Percentiles rank a stretch among this genome's conserved stretches.
These are phyloP conservation scores for Zingel zingel DNA, from an alignment of 2,113 vertebrate species.

Conservation along the genomic window DNA sequence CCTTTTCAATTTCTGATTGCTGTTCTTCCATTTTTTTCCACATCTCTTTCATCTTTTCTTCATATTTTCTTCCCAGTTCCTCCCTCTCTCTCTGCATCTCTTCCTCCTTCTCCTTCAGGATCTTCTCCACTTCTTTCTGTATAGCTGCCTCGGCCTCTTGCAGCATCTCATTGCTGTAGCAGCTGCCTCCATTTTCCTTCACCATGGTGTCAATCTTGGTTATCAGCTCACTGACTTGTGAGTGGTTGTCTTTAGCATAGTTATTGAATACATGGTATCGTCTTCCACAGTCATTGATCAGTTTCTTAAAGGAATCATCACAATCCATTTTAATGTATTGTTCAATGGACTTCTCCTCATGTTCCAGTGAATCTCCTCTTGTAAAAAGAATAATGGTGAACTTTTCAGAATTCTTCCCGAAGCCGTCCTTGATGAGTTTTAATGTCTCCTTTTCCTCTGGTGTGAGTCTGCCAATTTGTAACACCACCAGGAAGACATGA, in stretches of 20 bases:
- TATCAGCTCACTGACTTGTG: constrained; percentile 43
- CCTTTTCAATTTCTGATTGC: background rate
- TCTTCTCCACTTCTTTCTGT: background rate
- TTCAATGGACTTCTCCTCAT: rapidly evolving
- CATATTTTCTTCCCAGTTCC: background rate
- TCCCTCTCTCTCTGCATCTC: constrained; percentile 28
- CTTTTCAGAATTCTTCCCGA: constrained; percentile 24
- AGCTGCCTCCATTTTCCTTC: constrained; percentile 34
- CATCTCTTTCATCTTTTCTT: no score
- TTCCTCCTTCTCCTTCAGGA: constrained; percentile 31
- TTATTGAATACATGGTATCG: constrained; percentile 48
- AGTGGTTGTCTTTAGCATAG: rapidly evolving
- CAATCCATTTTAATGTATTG: rapidly evolving
- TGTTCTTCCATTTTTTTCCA: background rate
- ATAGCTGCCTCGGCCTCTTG: no score
- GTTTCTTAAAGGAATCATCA: background rate
- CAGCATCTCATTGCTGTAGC: constrained; percentile 6
- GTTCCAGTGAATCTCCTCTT: background rate
- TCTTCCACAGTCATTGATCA: background rate
- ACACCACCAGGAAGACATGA: constrained; percentile 52
- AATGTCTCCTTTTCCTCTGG: constrained; percentile 39
- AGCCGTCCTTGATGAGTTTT: constrained; percentile 26
- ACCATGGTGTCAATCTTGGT: constrained; percentile 41
- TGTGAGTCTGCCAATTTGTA: constrained; percentile 26
- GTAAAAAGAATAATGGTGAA: constrained; percentile 55